Base-by-base conservation (phyloP, 2,888 invertebrate species). In the Dugesia japonica region DNA sequence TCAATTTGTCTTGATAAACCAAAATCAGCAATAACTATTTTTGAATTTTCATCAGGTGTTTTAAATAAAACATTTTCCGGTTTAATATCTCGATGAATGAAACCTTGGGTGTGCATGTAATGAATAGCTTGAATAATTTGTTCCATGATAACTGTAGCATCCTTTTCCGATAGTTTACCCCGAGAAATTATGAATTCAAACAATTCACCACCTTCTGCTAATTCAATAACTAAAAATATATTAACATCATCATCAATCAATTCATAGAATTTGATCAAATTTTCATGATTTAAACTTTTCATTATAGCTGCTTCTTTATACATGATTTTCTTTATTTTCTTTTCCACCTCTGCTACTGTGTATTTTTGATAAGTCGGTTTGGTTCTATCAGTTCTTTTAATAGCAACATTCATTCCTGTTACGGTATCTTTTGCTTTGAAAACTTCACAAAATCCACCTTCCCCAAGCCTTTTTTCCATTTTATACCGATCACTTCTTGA, bases 51-150 rank as follows among this genome's bases (percentile, higher is more conserved):
- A 7, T 74, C 28, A 15, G 23, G 23, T 15, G 76, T 13, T 27
- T 76, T 72, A 72, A 76, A 76, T 17, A 76, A 27, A 33, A 76
- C 73, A 27, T 76, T 76, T 26, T 76, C 76, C 71, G 76, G 76
- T 31, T 76, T 76, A 26, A 76, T 33, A 38, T 76, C 76, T 7
- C 76, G 72, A 42, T 76, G 76, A 20, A 76, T 31, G 42, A 20
- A 76, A 28, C 76, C 76, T 26, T 20, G 17, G 33, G 28, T 20
- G 38, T 76, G 76, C 76, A 76, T 76, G 26, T 76, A 76, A n/a
- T 28, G 23, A 13, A 76, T 31, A 15, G 73, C 76, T 9, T 38
- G 4, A 7, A 76, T 31, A 9, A 76, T 72, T 23, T 76, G 76
- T 28, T 26, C 20, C n/a, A 76, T n/a, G 20, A 76, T 75, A n/a